Percentiles rank a stretch among this genome's conserved stretches.
phyloP scores from a whole-genome alignment of 2,113 vertebrate genomes.

The Progne subis region DNA sequence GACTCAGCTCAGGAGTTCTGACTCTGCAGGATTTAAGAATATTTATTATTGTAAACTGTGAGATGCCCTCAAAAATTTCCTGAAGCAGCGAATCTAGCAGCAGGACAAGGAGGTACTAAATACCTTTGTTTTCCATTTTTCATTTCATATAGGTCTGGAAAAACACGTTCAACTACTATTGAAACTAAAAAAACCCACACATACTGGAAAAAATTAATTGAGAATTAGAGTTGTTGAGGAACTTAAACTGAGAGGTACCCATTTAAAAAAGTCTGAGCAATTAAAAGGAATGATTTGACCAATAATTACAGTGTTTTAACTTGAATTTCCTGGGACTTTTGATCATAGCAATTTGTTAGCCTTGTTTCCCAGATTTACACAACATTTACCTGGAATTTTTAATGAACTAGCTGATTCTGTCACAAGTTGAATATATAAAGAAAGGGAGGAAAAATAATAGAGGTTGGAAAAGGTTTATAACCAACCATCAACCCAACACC shows the following conservation, averaged over 20 bases:
- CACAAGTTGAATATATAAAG: background rate
- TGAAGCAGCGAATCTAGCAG: background rate
- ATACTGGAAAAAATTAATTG: accelerated
- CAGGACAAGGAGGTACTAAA: background rate
- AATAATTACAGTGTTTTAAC: background rate
- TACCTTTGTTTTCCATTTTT: background rate
- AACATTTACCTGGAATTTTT: background rate
- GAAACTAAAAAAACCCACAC: background rate
- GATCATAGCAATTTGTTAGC: background rate
- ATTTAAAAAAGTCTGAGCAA: background rate
- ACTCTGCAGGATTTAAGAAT: background rate
- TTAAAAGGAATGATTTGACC: background rate
- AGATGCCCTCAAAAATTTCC: background rate
- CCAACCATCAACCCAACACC: background rate
- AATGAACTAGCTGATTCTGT: background rate
- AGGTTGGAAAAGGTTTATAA: background rate
- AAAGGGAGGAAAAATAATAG: background rate
- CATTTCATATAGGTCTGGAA: background rate
- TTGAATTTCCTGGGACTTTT: background rate
- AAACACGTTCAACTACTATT: background rate
- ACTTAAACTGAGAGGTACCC: background rate
- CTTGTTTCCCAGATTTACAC: background rate
- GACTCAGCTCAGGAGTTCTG: background rate
- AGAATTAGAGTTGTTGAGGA: background rate
- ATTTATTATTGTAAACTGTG: background rate